A percentile compares a stretch with the other conserved stretches of the same genome.
Conservation (phyloP, 2,797 vertebrate genomes). For the Heterohyrax brucei region DNA sequence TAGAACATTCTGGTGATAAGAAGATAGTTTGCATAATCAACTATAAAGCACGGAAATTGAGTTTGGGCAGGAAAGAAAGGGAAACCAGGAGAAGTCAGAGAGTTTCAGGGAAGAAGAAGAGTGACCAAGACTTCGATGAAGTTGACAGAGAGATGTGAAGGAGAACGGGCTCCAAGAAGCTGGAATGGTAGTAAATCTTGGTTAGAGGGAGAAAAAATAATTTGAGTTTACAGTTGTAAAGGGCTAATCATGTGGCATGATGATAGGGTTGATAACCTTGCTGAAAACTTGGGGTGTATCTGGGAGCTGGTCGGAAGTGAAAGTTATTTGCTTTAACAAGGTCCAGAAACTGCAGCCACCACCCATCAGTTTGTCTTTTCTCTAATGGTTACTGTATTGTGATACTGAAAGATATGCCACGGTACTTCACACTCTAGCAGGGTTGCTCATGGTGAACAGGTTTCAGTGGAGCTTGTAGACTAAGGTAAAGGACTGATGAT, state of each 20-base stretch:
- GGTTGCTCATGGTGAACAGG: too few relatives aligned
- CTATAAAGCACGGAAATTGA: not conserved
- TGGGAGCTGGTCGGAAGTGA: not conserved
- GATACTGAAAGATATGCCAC: too few relatives aligned
- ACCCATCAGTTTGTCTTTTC: too few relatives aligned
- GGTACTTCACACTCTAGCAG: too few relatives aligned
- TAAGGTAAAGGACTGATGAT: too few relatives aligned
- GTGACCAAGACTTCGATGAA: not conserved
- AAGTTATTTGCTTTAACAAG: conserved; percentile 37
- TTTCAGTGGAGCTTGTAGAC: too few relatives aligned
- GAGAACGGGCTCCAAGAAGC: not conserved
- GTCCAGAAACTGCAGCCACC: not conserved
- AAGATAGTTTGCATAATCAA: not conserved
- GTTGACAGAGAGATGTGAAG: not conserved
- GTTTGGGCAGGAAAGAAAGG: not conserved
- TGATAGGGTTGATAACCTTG: not conserved
- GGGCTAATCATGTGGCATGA: not conserved
- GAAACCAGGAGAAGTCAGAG: not conserved
- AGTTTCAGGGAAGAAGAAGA: not conserved
- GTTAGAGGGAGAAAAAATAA: not conserved
- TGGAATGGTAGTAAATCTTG: not conserved
- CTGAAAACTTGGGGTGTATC: not conserved
- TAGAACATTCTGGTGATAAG: not conserved
- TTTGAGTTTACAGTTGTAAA: not conserved
- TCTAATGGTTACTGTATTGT: too few relatives aligned